Percentiles rank a stretch among this genome's conserved stretches.
These are phyloP conservation scores for Zeuzera pyrina DNA, from an alignment of 2,888 invertebrate species.

Conservation along the genomic window DNA sequence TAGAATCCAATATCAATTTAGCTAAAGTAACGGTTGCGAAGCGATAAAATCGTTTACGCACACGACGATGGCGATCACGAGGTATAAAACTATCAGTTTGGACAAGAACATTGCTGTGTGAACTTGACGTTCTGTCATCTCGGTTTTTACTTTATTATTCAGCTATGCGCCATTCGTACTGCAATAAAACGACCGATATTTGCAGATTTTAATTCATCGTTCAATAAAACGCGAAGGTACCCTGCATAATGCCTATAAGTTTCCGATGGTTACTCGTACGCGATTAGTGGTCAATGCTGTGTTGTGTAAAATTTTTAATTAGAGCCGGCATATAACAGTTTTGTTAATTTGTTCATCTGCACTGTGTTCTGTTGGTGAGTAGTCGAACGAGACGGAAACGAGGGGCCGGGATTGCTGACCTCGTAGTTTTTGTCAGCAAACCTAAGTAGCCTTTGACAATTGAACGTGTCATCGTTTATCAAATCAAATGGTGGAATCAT, in stretches of 20 bases:
- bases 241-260: no score
- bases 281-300: conserved; percentile 28
- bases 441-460: conserved; percentile 17
- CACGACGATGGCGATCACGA: conserved; percentile 34
- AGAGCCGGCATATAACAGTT: conserved; percentile 53
- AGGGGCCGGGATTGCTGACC: conserved; percentile 13
- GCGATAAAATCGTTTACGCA: conserved; percentile 36
- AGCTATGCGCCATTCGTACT: conserved; percentile 68
- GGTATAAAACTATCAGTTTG: conserved; percentile 37
- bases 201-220: conserved; percentile 46
- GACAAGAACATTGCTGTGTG: conserved; percentile 31
- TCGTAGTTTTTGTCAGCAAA: conserved; percentile 17
- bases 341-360: conserved; percentile 37
- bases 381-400: conserved; percentile 17
- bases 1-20: conserved; percentile 63
- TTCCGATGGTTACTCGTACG: no score
- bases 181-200: conserved; percentile 52
- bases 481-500: conserved; percentile 19
- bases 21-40: conserved; percentile 44
- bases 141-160: conserved; percentile 63
- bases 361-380: conserved; percentile 22
- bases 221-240: conserved; percentile 36
- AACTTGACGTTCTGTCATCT: conserved; percentile 63
- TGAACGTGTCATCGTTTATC: conserved; percentile 20
- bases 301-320: conserved; percentile 29